Base-by-base conservation (phyloP, 2,797 vertebrate species). In the Enteromius afrohamiltoni region DNA sequence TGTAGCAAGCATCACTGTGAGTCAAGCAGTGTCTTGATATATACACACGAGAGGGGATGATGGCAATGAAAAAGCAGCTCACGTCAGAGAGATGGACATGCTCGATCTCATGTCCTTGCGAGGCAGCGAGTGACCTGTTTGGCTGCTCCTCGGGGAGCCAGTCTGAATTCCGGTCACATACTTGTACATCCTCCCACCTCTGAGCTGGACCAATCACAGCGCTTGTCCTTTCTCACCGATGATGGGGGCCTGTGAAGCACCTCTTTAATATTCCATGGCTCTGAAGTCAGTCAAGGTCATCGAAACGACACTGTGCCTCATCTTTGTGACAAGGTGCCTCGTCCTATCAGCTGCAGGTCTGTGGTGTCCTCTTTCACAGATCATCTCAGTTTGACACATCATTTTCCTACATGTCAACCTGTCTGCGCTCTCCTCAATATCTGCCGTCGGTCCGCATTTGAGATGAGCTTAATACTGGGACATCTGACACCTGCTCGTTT, bases 91-190 rank as follows among this genome's bases (percentile, higher is more conserved):
- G 42, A 51, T 45, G 40, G 64, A 79, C 74, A 85, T 65, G 21
- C 34, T 80, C 69, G 51, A 71, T 83, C 26, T 71, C 42, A 77
- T 64, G 81, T 85, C 80, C 83, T 88, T 86, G 83, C 26, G 40
- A 80, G 73, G 58, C 83, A 88, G 64, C 51, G 68, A 80, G 77
- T 73, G 58, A 85, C 82, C 79, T 82, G 77, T 67, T 71, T 29
- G 77, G 26, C 51, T 84, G 71, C 82, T 84, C 83, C 69, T 74
- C 67, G 49, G 84, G 86, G 73, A 87, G 85, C 60, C 86, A 90
- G 88, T 93, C 90, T 91, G 87, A 88, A 92, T 90, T 90, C 92
- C 80, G 70, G 82, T 94, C 91, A 92, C 91, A 92, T 87, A 83
- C 86, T 34, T 74, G 67, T 83, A 23, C 65, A 29, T 86, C 85